These are phyloP conservation scores for Melanotaenia boesemani DNA, from an alignment of 2,797 vertebrate species.

Conservation along the genomic window DNA sequence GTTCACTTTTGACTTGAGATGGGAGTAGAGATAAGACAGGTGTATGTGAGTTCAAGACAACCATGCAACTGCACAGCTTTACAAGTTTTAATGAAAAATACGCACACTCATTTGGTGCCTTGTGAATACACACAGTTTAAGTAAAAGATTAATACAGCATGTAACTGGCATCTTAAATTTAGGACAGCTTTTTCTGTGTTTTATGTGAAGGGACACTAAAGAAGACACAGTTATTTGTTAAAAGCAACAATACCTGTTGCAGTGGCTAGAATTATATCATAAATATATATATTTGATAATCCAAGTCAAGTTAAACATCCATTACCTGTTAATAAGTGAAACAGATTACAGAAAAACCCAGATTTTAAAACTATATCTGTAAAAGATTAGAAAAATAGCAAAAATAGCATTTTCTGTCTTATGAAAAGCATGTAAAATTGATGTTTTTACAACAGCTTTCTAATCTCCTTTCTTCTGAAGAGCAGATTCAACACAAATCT, in stretches of 20 bases:
- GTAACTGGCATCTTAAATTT: neutral
- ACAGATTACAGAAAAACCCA: slow-evolving; percentile 40
- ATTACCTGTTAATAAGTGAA: slow-evolving; percentile 18
- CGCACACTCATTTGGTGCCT: neutral
- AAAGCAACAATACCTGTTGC: too few species aligned
- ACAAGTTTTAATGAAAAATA: neutral
- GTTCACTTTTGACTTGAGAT: too few species aligned
- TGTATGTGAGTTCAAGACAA: neutral
- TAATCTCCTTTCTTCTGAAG: slow-evolving; percentile 9
- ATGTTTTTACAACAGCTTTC: slow-evolving; percentile 46
- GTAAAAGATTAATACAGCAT: neutral
- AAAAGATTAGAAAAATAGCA: neutral
- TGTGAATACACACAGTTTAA: neutral
- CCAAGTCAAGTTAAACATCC: slow-evolving; percentile 6
- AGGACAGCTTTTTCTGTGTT: slow-evolving; percentile 26
- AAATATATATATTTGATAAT: too few species aligned
- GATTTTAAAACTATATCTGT: neutral
- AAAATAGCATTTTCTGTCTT: neutral
- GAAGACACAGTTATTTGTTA: too few species aligned
- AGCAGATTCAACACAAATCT: slow-evolving; percentile 42
- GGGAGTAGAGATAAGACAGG: too few species aligned
- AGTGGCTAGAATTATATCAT: too few species aligned
- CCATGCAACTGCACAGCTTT: neutral
- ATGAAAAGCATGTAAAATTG: too few species aligned
- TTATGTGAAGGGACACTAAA: slow-evolving; percentile 42